A percentile compares a stretch with the other conserved stretches of the same genome.
These are phyloP conservation scores for Picathartes gymnocephalus DNA, from an alignment of 2,113 vertebrate genomes.

Conservation along the genomic window DNA sequence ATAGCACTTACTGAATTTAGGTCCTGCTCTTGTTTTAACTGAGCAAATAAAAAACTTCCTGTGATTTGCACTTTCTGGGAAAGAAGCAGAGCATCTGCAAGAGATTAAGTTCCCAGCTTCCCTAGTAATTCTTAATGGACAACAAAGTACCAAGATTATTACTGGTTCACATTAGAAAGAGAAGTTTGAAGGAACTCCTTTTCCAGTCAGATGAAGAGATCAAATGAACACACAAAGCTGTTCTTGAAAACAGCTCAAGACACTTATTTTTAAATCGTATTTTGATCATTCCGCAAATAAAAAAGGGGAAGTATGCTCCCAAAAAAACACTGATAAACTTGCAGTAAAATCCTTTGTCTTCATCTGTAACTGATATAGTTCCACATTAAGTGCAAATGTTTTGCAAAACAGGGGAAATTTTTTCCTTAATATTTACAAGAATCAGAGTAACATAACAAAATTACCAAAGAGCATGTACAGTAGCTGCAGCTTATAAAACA, in stretches of 20 bases:
- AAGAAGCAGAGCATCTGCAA: background rate
- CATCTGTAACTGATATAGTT: slow-evolving; percentile 57
- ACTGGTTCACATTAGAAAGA: slow-evolving; percentile 8
- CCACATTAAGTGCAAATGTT: slow-evolving; percentile 74
- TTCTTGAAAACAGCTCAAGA: slow-evolving; percentile 34
- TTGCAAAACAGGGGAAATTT: slow-evolving; percentile 63
- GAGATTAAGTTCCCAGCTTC: background rate
- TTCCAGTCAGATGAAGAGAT: slow-evolving; percentile 9
- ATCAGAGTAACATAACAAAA: slow-evolving; percentile 74
- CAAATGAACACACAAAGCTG: slow-evolving; percentile 22
- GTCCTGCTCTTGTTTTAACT: slow-evolving; percentile 33
- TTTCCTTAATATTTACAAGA: slow-evolving; percentile 76
- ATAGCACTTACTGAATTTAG: background rate
- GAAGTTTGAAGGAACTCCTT: slow-evolving; percentile 13
- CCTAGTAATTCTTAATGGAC: background rate
- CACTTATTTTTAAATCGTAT: slow-evolving; percentile 25
- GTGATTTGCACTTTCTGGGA: slow-evolving; percentile 36
- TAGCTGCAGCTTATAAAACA: slow-evolving; percentile 81
- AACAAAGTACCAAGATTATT: slow-evolving; percentile 21
- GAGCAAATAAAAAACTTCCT: slow-evolving; percentile 18
- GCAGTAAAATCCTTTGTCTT: slow-evolving; percentile 61
- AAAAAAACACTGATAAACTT: slow-evolving; percentile 19
- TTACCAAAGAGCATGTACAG: slow-evolving; percentile 77
- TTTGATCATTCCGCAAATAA: slow-evolving; percentile 32
- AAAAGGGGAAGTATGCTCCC: background rate